phyloP scores from a whole-genome alignment of 2,113 vertebrate species.

The Mus musculus region DNA sequence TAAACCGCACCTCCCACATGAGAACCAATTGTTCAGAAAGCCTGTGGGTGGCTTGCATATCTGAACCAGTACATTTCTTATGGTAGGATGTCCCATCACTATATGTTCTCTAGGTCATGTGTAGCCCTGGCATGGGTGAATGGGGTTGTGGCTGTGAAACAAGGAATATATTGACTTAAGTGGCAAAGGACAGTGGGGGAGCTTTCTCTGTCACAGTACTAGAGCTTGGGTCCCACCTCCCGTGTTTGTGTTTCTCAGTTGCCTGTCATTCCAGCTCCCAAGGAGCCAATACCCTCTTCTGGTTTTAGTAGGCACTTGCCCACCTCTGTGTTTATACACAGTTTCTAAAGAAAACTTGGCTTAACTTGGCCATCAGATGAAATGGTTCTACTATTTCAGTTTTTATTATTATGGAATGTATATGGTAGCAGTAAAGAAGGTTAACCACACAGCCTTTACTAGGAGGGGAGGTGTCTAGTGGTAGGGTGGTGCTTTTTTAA shows the following conservation, averaged over 20 bases:
- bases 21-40: background rate
- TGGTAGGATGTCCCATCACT: background rate
- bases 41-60: background rate
- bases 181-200: too few relatives aligned
- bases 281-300: background rate
- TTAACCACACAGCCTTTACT: background rate
- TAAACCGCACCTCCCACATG: background rate
- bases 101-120: background rate
- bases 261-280: background rate
- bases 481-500: fast-evolving
- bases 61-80: too few relatives aligned
- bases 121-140: background rate
- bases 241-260: background rate
- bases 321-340: background rate
- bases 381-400: background rate
- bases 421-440: background rate
- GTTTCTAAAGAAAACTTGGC: background rate
- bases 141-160: background rate
- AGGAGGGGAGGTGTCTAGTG: background rate
- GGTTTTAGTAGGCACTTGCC: background rate
- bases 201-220: background rate
- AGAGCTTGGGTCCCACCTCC: background rate
- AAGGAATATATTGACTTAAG: background rate
- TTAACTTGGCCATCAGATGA: background rate
- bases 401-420: background rate